These are phyloP conservation scores for Drosophila ogumai DNA, from an alignment of 1,140 invertebrate genomes.

Conservation along the genomic window DNA sequence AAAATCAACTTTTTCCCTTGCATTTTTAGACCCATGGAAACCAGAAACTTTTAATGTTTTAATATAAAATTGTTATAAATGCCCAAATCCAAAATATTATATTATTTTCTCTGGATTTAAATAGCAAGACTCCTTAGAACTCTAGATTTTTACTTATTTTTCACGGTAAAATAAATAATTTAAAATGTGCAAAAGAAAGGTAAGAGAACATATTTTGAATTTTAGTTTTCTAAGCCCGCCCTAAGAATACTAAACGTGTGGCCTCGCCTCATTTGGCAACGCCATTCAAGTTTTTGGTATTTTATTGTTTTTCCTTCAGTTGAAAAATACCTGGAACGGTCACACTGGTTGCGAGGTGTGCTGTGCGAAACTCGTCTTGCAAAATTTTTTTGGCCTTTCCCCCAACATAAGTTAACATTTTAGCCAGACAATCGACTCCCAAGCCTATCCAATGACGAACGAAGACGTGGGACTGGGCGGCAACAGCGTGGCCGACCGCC, in stretches of 20 bases:
- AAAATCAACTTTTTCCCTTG: no score
- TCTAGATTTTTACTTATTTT: no score
- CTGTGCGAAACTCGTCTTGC: constrained; percentile 19
- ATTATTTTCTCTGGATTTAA: no score
- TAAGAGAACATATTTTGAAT: not conserved
- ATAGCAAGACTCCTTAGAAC: no score
- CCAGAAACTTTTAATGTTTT: no score
- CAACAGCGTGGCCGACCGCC: constrained; percentile 65
- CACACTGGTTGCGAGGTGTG: constrained; percentile 12
- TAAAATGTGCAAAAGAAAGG: not conserved
- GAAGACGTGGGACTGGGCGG: constrained; percentile 28
- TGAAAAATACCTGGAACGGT: not conserved
- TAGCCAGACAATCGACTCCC: constrained; percentile 15
- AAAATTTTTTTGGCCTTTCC: constrained; percentile 15
- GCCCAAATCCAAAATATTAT: no score
- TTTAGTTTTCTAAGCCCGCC: not conserved
- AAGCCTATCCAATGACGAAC: constrained; percentile 56
- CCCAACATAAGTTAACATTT: constrained; percentile 5
- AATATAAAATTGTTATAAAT: no score
- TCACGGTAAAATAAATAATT: no score
- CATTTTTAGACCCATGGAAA: no score
- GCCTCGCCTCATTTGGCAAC: not conserved
- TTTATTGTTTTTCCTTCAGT: not conserved
- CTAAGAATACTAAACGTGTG: not conserved
- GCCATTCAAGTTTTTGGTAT: not conserved